These are phyloP conservation scores for Stegophylla sp. DNA, from an alignment of 2,888 invertebrate species.

Conservation along the genomic window DNA sequence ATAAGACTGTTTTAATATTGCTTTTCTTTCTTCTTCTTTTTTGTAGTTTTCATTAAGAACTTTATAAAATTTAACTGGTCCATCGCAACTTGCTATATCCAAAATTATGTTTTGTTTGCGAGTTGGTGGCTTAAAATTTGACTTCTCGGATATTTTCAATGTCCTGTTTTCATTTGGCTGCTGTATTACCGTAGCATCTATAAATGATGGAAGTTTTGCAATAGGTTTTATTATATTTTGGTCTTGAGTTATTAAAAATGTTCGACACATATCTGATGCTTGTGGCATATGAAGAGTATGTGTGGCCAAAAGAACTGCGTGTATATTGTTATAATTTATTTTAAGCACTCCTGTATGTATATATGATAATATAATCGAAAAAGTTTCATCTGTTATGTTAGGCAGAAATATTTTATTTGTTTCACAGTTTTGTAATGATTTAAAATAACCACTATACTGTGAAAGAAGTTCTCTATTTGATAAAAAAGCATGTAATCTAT, in stretches of 20 bases:
- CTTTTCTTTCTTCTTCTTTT: constrained; percentile 63
- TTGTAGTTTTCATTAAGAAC: constrained; percentile 84
- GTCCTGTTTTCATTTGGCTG: constrained; percentile 54
- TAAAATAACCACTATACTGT: constrained; percentile 76
- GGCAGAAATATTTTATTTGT: constrained; percentile 66
- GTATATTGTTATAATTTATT: constrained; percentile 74
- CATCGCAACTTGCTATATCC: constrained; percentile 91
- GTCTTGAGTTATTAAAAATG: constrained; percentile 66
- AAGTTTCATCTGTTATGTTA: constrained; percentile 65
- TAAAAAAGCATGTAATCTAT: constrained; percentile 65
- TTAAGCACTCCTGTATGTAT: constrained; percentile 79
- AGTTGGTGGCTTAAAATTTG: constrained; percentile 56
- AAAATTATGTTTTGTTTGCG: constrained; percentile 71
- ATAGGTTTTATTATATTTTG: constrained; percentile 69
- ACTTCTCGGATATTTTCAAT: constrained; percentile 59
- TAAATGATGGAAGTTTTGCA: constrained; percentile 37
- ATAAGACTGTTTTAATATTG: constrained; percentile 65
- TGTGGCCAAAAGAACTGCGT: constrained; percentile 75
- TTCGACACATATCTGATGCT: constrained; percentile 74
- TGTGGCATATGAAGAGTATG: constrained; percentile 78
- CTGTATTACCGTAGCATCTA: constrained; percentile 62
- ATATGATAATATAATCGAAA: constrained; percentile 74
- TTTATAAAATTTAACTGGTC: constrained; percentile 84
- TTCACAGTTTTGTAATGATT: constrained; percentile 65
- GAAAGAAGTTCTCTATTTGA: constrained; percentile 74